Evolutionary conservation across 2,888 invertebrate species (phyloP), one percentile per base, ranked within the genome.

Genomic region (Hartigia nigra): DNA sequence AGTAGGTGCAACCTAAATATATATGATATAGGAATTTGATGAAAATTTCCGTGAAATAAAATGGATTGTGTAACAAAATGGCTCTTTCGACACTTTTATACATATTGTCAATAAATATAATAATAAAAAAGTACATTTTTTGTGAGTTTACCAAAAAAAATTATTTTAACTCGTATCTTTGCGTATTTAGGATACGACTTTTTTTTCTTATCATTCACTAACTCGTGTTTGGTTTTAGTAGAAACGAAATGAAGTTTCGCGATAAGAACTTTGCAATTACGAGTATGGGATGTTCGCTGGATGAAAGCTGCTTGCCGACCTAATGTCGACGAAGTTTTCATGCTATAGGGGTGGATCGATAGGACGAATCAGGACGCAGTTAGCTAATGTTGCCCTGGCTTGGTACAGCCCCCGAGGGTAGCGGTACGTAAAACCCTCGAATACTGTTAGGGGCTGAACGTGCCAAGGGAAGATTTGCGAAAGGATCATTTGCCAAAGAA

Each of bases 311-410:
- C 81, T 83, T 81, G 80, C 81, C 79, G 79, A 77, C 78, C 83
- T 85, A 87, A 88, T 87, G 85, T 84, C 83, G 83, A 81, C 82
- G 84, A 86, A 87, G 85, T 87, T 87, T 84, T 82, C 83, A 84
- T 86, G 84, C 87, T 88, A 88, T 86, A 86, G 55, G 55, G 55
- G 55, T 85, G 86, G 86, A 89, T 90, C 88, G 85, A 88, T 89
- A 86, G 83, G 86, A 80, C 88, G 90, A 90, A 90, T 90, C 89
- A 90, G 90, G 86, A 86, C 87, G 85, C 87, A 87, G 90, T 90
- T 90, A 90, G 87, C 87, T 90, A 90, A 90, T 90, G 88, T 88
- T 86, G 84, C 86, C 81, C 82, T 84, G 85, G 84, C 85, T 83
- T 84, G 86, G 86, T 84, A 90, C 89, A 86, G 86, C 89, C 87